Evolutionary conservation across 2,113 vertebrate genomes (phyloP).

Genomic region (Hipposideros armiger): DNA sequence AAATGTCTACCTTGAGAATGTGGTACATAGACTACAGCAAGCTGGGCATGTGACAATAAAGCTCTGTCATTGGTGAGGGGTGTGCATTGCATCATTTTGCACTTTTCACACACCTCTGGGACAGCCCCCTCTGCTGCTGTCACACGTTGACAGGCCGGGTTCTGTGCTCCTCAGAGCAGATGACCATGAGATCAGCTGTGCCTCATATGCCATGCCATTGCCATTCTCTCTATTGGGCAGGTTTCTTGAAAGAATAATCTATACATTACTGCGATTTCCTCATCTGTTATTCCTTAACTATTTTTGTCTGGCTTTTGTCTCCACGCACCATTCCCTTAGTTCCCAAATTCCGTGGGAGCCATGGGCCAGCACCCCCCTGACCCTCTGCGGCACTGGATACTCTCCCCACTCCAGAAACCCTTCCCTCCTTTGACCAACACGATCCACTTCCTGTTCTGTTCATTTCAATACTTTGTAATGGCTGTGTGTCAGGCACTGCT

Average conservation of each 20-base stretch:
- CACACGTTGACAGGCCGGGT: neutral
- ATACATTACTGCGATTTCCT: neutral
- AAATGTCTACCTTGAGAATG: no score
- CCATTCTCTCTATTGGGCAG: neutral
- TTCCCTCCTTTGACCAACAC: neutral
- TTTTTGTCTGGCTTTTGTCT: neutral
- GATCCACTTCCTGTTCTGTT: neutral
- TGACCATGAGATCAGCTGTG: neutral
- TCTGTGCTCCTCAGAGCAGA: neutral
- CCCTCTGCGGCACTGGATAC: neutral
- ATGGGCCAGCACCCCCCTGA: no score
- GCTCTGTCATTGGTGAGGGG: neutral
- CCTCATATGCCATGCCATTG: neutral
- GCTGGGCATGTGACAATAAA: rapidly evolving
- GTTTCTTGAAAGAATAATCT: neutral
- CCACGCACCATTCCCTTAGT: neutral
- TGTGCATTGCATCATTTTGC: rapidly evolving
- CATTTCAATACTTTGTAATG: neutral
- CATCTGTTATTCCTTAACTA: neutral
- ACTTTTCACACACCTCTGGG: no score
- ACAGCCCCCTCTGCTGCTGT: neutral
- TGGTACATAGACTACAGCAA: neutral
- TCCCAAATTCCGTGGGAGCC: neutral
- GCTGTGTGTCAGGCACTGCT: neutral
- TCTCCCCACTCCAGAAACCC: neutral